Base-by-base conservation (phyloP, 1,140 invertebrate species). In the Drosophila neocordata region DNA sequence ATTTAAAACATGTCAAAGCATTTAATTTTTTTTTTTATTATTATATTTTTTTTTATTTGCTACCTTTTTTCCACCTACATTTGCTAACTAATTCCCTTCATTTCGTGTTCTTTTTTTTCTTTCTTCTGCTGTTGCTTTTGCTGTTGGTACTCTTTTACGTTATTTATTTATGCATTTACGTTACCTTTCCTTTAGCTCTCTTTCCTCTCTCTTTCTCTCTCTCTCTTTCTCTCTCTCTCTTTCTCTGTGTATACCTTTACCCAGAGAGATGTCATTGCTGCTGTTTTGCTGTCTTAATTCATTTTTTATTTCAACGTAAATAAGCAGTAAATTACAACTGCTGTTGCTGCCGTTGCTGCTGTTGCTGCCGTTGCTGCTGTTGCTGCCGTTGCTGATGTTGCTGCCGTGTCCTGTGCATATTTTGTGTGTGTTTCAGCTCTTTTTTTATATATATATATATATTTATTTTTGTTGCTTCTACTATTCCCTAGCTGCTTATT, bases 251-350 rank as follows among this genome's bases (percentile, higher is more conserved):
- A 6, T 44, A 44, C 41, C 41, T 20, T 18, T 48, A 48, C 0
- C 15, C 53, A 71, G 56, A 55, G 12, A 34, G 65, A 73, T 76
- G 73, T 69, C 73, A 76, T 58, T 73, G 62, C 55, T 65, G 73
- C 72, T 59, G 44, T 67, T 81, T 68, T 74, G 77, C 69, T 79
- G 75, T 66, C 79, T 87, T 87, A 87, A 88, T 88, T 88, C 79
- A 87, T 82, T 87, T 87, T 88, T 88, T 83, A 76, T 79, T 83
- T 69, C 76, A 88, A 88, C 71, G 79, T 79, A 88, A 79, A 79
- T 83, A 87, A 87, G 83, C 76, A 79, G 83, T 88, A 88, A 87
- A 87, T 87, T 87, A 87, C 79, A 77, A 81, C 73, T 76, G 76
- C 55, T 62, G 56, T 35, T 73, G 68, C 67, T 56, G 34, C 27